Base-by-base conservation (phyloP, 2,113 vertebrate species). In the Antennarius striatus region DNA sequence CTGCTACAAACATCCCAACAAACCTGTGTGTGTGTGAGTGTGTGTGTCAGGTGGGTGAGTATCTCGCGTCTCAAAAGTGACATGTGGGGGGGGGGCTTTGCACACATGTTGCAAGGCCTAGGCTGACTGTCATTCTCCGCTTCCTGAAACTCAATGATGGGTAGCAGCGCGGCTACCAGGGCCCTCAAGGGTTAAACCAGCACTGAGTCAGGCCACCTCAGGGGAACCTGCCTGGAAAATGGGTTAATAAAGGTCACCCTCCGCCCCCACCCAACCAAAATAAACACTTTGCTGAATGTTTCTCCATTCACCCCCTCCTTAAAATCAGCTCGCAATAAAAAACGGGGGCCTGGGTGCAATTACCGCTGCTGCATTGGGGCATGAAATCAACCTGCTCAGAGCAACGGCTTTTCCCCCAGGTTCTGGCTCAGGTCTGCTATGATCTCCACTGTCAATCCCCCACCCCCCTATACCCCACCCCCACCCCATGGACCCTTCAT, bases 301-400 rank as follows among this genome's bases (percentile, higher is more conserved):
- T 95, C 93, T 91, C 72, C 94, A 95, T 97, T 95, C 92, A 95
- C 95, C 93, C 22, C 94, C 93, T 95, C 93, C 91, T 93, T 94
- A 96, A 98, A 98, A 98, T 95, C 95, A 96, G 95, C 93, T 94
- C 85, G 93, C 92, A 96, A 96, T 96, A 96, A 96, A 97, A 90
- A 32, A 22, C 22, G 22, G 86, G 86, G 93, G 94, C 93, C 95
- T 96, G 96, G 95, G 95, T 95, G 96, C 96, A 98, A 97, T 98
- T 96, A 98, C 93, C 88, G 89, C 91, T 78, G 89, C 89, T 87
- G 94, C 94, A 95, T 92, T 94, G 94, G 94, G 95, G 95, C 95
- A 92, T 98, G 96, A 98, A 95, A 93, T 93, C 93, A 98, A 95
- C 92, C 92, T 93, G 96, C 94, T 94, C 92, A 80, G 90, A 91